A percentile compares a stretch with the other conserved stretches of the same genome.
These are phyloP conservation scores for Heliconius aoede DNA, from an alignment of 2,888 invertebrate genomes.

Conservation along the genomic window DNA sequence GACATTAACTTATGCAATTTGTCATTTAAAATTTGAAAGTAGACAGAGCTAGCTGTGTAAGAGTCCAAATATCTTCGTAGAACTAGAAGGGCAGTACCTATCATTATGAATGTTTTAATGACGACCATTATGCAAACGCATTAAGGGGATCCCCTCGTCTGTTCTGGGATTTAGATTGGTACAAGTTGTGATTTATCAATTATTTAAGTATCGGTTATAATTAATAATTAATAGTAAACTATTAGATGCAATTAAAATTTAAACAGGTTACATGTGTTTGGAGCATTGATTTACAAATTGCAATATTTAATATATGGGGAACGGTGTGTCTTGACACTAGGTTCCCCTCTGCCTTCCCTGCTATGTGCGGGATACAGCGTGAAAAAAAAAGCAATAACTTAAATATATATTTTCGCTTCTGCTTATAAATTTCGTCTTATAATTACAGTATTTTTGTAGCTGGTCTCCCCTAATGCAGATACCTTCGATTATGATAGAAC, in stretches of 20 bases:
- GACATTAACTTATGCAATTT: too few species aligned
- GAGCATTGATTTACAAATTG: too few species aligned
- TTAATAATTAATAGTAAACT: not conserved
- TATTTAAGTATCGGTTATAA: not conserved
- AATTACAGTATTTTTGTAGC: slow-evolving; percentile 55
- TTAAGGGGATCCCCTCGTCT: slow-evolving; percentile 75
- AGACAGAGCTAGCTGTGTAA: slow-evolving; percentile 32
- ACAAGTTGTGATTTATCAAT: slow-evolving; percentile 47
- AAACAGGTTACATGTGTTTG: too few species aligned
- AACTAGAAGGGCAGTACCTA: slow-evolving; percentile 61
- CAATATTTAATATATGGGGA: too few species aligned
- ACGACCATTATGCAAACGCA: slow-evolving; percentile 81
- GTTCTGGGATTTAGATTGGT: slow-evolving; percentile 59
- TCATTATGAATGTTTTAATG: slow-evolving; percentile 82
- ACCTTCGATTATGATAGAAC: slow-evolving; percentile 64
- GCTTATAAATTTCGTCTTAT: slow-evolving; percentile 47
- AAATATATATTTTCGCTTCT: slow-evolving; percentile 13
- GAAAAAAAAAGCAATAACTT: not conserved
- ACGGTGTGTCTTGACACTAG: too few species aligned
- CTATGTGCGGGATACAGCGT: too few species aligned
- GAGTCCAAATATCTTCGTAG: slow-evolving; percentile 55
- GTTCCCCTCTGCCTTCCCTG: too few species aligned
- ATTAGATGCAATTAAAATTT: not conserved
- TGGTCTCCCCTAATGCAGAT: slow-evolving; percentile 55
- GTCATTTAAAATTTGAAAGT: not conserved